Evolutionary conservation across 2,797 vertebrate species (phyloP).

Genomic region (Platyrinchus mystaceus): DNA sequence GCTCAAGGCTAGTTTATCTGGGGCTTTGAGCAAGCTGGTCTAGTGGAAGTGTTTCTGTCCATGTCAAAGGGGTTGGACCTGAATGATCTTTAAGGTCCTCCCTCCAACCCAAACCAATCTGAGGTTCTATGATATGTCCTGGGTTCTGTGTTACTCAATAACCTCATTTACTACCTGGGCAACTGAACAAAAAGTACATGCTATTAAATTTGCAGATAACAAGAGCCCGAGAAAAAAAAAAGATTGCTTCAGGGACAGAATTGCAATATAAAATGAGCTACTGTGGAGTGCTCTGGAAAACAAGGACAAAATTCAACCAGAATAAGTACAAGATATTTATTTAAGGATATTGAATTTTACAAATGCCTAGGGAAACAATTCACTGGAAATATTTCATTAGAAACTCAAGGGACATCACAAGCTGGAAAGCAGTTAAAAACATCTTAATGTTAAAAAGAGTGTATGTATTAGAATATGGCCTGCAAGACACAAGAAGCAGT

Average conservation of each 20-base stretch:
- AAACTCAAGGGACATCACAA: background rate
- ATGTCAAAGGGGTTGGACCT: background rate
- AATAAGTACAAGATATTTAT: background rate
- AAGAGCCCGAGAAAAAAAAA: background rate
- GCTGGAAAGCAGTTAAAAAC: background rate
- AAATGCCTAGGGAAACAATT: background rate
- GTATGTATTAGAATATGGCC: background rate
- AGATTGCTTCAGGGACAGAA: background rate
- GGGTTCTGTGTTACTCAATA: background rate
- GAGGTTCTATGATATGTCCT: background rate
- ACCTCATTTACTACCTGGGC: background rate
- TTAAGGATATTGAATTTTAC: background rate
- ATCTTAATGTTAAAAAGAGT: background rate
- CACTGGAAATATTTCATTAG: background rate
- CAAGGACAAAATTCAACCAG: background rate
- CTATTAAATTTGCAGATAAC: background rate
- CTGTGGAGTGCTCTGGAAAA: background rate
- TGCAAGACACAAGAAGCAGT: background rate
- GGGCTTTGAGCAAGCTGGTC: background rate
- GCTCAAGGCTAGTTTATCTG: background rate
- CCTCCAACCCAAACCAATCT: background rate
- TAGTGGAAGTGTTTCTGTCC: background rate
- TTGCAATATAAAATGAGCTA: background rate
- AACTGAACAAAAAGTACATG: background rate
- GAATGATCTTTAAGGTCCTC: background rate